A percentile compares a stretch with the other conserved stretches of the same genome.
phyloP scores from a whole-genome alignment of 2,888 invertebrate species.

The Nemapogon koenigi region DNA sequence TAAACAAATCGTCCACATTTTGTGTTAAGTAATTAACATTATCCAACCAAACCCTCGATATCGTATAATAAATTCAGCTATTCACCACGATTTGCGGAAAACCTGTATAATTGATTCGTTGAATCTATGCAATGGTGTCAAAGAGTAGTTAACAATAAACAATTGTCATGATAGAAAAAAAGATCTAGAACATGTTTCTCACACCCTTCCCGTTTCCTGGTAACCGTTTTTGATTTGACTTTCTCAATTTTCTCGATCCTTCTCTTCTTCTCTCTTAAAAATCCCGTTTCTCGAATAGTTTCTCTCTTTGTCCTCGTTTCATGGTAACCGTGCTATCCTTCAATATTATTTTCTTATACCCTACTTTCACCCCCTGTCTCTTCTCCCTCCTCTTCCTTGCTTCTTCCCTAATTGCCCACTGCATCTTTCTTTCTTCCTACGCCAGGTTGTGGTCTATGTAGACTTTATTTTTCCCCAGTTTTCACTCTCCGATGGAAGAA shows the following conservation, averaged over 20 bases:
- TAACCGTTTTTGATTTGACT: neutral
- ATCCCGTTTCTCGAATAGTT: neutral
- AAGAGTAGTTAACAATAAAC: too few species aligned
- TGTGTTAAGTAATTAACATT: too few species aligned
- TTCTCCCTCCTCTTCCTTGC: neutral
- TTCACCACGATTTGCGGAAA: constrained; percentile 9
- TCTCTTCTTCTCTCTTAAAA: neutral
- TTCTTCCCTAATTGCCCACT: neutral
- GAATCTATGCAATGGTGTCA: constrained; percentile 2
- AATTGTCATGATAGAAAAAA: too few species aligned
- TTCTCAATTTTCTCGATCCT: neutral
- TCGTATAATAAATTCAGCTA: constrained; percentile 4
- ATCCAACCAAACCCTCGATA: constrained; percentile 6
- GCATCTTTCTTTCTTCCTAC: neutral
- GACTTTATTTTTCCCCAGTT: neutral
- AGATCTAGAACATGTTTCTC: too few species aligned
- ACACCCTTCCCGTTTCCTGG: neutral
- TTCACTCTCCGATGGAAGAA: too few species aligned
- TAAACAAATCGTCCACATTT: too few species aligned
- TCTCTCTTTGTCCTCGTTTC: neutral
- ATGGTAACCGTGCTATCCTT: neutral
- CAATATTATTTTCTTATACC: neutral
- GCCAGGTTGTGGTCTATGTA: neutral
- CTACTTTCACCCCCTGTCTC: neutral
- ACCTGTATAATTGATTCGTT: constrained; percentile 9